Base-by-base conservation (phyloP, 2,888 invertebrate species). In the Eristalis arbustorum region DNA sequence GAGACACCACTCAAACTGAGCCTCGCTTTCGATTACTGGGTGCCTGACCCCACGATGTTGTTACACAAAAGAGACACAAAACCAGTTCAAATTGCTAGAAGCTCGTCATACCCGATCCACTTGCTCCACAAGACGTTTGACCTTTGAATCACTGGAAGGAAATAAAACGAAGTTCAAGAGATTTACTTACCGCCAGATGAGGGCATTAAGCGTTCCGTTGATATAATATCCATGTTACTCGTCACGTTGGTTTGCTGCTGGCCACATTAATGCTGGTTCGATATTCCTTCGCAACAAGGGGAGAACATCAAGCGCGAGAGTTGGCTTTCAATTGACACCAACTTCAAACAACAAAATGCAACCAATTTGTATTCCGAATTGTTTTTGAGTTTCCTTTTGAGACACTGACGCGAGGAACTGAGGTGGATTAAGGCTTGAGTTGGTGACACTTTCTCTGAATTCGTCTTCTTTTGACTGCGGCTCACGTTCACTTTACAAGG, bases 131-230 rank as follows among this genome's bases (percentile, higher is more conserved):
- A 8, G 18, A 8, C 49, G 22, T 8, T 66, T 40, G 64, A 66
- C 40, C 34, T 64, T 64, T 64, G 0, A 64, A 22, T 1, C 62
- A 34, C 31, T 28, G 37, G 8, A 28, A 28, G 3, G 10, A 67
- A 68, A 25, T 22, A 66, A 75, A 25, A n/a, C 1, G 31, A 68
- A 40, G 37, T 2, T 2, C n/a, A 49, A 49, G 49, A 49, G 49
- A 6, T 59, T 28, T 64, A 85, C 87, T 87, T 31, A 87, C 87
- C 87, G 71, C 87, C 87, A 11, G 87, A 87, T 87, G 87, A 87
- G 71, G 87, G 87, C 87, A 87, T 83, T 75, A 87, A 79, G 69
- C 83, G 87, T 72, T 87, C 87, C 69, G 87, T 83, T 87, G 87
- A 87, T 72, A 87, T 83, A 72, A 83, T 72, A 87, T 87, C 87